phyloP scores from a whole-genome alignment of 2,113 vertebrate species.

The Girardinichthys multiradiatus region DNA sequence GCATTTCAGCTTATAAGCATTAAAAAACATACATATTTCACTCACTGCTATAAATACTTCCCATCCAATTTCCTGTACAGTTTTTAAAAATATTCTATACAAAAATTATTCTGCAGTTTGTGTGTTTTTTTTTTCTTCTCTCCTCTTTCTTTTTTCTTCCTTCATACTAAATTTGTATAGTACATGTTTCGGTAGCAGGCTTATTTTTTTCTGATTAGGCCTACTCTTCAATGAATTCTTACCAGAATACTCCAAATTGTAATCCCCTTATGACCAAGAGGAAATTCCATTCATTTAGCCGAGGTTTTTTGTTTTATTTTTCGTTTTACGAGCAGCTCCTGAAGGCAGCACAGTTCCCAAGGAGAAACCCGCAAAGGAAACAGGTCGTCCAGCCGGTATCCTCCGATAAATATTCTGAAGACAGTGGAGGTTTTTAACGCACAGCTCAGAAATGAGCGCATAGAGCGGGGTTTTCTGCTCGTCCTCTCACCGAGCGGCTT shows the following conservation, averaged over 20 bases:
- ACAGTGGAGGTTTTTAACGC: background rate
- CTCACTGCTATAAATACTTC: background rate
- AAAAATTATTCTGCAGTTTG: background rate
- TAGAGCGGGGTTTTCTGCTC: background rate
- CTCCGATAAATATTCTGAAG: constrained; percentile 23
- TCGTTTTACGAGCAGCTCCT: constrained; percentile 8
- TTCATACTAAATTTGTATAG: no score
- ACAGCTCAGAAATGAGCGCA: background rate
- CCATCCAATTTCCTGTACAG: background rate
- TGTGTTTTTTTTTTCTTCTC: background rate
- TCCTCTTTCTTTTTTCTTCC: background rate
- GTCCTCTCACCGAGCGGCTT: background rate
- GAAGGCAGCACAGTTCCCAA: constrained; percentile 69
- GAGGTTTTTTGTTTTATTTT: background rate
- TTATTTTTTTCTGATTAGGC: background rate
- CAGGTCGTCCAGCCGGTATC: constrained; percentile 48
- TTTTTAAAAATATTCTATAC: background rate
- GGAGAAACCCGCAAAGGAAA: constrained; percentile 66
- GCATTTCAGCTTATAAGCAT: no score
- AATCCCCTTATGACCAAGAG: background rate
- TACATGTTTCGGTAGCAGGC: no score
- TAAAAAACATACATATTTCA: background rate
- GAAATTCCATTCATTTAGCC: background rate
- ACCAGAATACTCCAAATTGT: background rate
- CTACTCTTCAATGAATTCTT: background rate